A percentile compares a stretch with the other conserved stretches of the same genome.
phyloP scores from a whole-genome alignment of 1,140 invertebrate genomes.

The Diorhabda elongata region DNA sequence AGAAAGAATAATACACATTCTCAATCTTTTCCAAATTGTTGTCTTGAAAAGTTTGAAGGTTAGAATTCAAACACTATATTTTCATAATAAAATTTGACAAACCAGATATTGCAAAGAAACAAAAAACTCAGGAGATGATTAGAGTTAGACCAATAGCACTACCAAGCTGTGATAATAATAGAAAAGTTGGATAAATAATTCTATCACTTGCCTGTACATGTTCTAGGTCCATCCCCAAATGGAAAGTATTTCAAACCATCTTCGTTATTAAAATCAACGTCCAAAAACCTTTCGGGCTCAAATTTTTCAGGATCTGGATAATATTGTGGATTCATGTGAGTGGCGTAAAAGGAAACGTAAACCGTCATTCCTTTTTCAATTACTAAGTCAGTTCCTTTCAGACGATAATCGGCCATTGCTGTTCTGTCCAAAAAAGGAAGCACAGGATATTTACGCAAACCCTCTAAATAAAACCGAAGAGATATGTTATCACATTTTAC shows the following conservation, averaged over 20 bases:
- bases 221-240: constrained; percentile 30
- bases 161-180: no score
- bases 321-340: constrained; percentile 43
- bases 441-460: constrained; percentile 51
- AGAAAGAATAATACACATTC: no score
- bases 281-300: constrained; percentile 48
- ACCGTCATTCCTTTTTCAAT: constrained; percentile 47
- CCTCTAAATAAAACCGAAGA: constrained; percentile 43
- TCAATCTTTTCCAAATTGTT: no score
- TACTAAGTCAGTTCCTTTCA: constrained; percentile 46
- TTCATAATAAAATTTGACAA: no score
- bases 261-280: constrained; percentile 32
- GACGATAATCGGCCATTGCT: constrained; percentile 47
- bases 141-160: no score
- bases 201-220: constrained; percentile 27
- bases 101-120: no score
- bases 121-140: no score
- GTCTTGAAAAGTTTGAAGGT: no score
- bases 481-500: no score
- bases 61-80: no score
- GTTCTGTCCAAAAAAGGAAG: constrained; percentile 47
- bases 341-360: constrained; percentile 47
- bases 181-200: background rate
- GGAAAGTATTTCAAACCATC: constrained; percentile 23
- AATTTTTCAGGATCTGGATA: constrained; percentile 50